Evolutionary conservation across 2,797 vertebrate species (phyloP), one percentile per base, ranked within the genome.

Genomic region (Menidia menidia): DNA sequence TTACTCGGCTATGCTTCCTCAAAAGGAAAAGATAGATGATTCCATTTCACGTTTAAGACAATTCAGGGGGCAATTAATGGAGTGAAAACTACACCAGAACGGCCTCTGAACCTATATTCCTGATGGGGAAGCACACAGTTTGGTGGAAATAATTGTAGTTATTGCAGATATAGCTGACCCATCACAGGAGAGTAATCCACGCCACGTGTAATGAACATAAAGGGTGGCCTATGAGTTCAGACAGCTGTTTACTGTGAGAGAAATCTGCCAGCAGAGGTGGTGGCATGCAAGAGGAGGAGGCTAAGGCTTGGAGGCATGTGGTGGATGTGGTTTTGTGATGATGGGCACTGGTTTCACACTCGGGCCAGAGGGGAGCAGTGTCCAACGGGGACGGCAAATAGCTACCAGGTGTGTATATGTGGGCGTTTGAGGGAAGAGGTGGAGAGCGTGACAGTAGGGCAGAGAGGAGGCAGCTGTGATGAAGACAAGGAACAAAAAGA

Each of bases 401-500:
- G 81, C 88, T 92, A 85, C 92, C 93, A 95, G 95, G 92, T 95
- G 92, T 87, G 77, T 74, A 61, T 68, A 59, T 52, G 35, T 52
- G 25, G 25, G 30, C 94, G 89, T 74, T 64, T 16, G 52, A 52
- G 33, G 7, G 50, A 66, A 48, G 60, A 45, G 41, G 44, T 11
- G 60, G 35, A 35, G 31, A 82, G 85, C 87, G 90, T 84, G 88
- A 84, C 88, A 90, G 82, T 64, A 77, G 78, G 78, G 69, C 73
- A 75, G 88, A 94, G 85, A 89, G 87, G 83, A 93, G 83, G 87
- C 92, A 94, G 90, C 88, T 93, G 92, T 58, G 83, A 76, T 77
- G 86, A 60, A 56, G 39, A 30, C 6, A 47, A 84, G 52, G 57
- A 63, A 61, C 59, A 41, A 39, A 10, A 47, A 39, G 56, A 60